These are phyloP conservation scores for Pyrrhia umbra DNA, from an alignment of 2,888 invertebrate species.

Conservation along the genomic window DNA sequence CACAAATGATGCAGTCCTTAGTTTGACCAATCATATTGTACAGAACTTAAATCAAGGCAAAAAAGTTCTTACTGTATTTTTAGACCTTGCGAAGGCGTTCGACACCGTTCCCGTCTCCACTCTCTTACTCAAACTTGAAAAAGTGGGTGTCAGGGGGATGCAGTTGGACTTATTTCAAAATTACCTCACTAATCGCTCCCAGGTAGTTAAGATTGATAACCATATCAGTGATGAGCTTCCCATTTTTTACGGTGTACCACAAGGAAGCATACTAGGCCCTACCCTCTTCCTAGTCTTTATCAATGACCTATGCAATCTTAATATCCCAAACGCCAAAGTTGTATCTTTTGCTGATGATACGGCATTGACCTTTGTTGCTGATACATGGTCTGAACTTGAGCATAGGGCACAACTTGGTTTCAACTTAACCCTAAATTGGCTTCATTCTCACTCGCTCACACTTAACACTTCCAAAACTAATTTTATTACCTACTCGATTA, in stretches of 20 bases:
- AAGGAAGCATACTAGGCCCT: conserved; percentile 31
- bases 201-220: conserved; percentile 12
- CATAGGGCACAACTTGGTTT: conserved; percentile 10
- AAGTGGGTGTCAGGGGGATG: conserved; percentile 22
- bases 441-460: no score
- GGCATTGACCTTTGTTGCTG: conserved; percentile 15
- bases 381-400: conserved; percentile 11
- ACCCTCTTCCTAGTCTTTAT: conserved; percentile 27
- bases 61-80: conserved; percentile 23
- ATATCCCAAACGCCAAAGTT: conserved; percentile 13
- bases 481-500: no score
- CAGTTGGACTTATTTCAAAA: conserved; percentile 12
- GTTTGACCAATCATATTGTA: conserved; percentile 6
- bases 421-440: conserved; percentile 13
- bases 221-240: conserved; percentile 11
- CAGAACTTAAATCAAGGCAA: conserved; percentile 2
- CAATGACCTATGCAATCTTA: conserved; percentile 21
- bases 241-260: conserved; percentile 26
- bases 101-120: conserved; percentile 6
- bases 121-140: conserved; percentile 24
- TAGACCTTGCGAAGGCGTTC: conserved; percentile 25
- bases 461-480: no score
- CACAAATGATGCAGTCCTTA: conserved; percentile 23
- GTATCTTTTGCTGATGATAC: conserved; percentile 28
- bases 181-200: conserved; percentile 17